Conservation (phyloP, 2,113 vertebrate genomes). For the Nycticorax nycticorax region DNA sequence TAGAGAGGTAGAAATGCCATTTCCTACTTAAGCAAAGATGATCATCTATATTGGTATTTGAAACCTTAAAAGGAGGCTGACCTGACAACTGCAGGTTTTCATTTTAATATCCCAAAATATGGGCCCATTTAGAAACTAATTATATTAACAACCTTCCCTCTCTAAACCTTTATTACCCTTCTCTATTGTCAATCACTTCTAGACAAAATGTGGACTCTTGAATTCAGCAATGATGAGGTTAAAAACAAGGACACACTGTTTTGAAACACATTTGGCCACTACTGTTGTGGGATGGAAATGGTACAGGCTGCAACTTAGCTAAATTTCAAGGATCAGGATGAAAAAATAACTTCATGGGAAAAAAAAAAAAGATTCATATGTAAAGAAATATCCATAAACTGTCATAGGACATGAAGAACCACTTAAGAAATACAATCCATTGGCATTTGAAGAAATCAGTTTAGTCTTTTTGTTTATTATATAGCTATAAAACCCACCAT, state of each 20-base stretch:
- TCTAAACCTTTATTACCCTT: background rate
- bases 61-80: background rate
- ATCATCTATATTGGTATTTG: background rate
- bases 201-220: background rate
- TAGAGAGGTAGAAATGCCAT: background rate
- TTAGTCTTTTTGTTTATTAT: background rate
- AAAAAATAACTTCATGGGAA: background rate
- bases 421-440: background rate
- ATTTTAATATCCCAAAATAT: background rate
- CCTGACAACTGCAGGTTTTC: background rate
- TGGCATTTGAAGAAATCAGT: background rate
- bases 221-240: background rate
- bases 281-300: background rate
- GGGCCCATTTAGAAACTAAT: background rate
- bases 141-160: background rate
- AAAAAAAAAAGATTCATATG: background rate
- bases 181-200: background rate
- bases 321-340: background rate
- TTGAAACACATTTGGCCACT: background rate
- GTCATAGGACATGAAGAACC: fast-evolving
- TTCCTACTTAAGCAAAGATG: background rate
- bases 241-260: background rate
- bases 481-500: background rate
- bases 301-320: background rate
- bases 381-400: background rate